phyloP scores from a whole-genome alignment of 2,888 invertebrate species.

The Zootermopsis nevadensis region DNA sequence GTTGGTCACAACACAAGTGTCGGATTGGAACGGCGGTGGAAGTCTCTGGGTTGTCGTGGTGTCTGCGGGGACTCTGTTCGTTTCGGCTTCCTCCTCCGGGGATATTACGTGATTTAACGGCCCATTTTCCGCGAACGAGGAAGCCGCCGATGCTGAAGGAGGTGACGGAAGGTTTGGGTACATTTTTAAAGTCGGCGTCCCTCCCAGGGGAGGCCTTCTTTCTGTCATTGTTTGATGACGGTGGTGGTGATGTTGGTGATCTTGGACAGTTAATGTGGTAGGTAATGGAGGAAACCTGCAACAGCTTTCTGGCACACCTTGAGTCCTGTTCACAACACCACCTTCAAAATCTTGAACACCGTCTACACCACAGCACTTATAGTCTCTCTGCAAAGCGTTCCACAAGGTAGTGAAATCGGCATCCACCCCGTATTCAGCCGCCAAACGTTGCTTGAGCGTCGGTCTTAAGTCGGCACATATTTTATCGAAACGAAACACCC shows the following conservation, averaged over 20 bases:
- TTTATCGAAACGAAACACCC: conserved; percentile 83
- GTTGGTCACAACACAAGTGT: conserved; percentile 5
- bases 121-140: conserved; percentile 22
- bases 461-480: conserved; percentile 81
- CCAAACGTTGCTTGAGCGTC: conserved; percentile 70
- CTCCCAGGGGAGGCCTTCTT: background rate
- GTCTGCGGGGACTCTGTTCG: conserved; percentile 37
- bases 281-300: conserved; percentile 44
- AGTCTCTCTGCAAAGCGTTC: conserved; percentile 81
- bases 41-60: conserved; percentile 57
- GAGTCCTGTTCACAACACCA: conserved; percentile 29
- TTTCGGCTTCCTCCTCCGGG: conserved; percentile 32
- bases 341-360: conserved; percentile 65
- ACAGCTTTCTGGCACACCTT: conserved; percentile 45
- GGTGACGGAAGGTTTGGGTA: conserved; percentile 29
- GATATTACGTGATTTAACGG: conserved; percentile 25
- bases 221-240: background rate
- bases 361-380: conserved; percentile 83
- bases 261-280: conserved; percentile 47
- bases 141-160: conserved; percentile 27
- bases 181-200: conserved; percentile 6
- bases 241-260: conserved; percentile 33
- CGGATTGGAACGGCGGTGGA: conserved; percentile 4
- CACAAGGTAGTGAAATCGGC: conserved; percentile 79
- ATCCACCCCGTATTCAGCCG: conserved; percentile 79